A percentile compares a stretch with the other conserved stretches of the same genome.
Conservation (phyloP, 2,797 vertebrate species). For the Benthosema pterotum region DNA sequence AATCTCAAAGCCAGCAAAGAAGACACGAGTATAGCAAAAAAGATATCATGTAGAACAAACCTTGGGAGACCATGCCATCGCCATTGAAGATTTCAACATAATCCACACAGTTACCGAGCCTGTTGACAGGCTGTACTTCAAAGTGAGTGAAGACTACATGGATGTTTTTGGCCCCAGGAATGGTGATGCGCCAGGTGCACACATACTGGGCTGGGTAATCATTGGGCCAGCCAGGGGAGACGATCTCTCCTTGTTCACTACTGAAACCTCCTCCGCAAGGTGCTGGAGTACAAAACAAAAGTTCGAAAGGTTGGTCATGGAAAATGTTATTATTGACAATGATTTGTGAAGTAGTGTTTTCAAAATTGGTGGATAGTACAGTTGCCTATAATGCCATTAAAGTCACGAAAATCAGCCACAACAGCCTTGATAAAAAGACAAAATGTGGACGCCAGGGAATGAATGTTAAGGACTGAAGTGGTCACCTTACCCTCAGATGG, state of each 20-base stretch:
- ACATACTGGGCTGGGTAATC: conserved; percentile 66
- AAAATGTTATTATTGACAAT: too few relatives aligned
- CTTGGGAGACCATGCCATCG: conserved; percentile 49
- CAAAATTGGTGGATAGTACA: too few relatives aligned
- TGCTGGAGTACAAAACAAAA: conserved; percentile 36
- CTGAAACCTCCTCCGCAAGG: conserved; percentile 76
- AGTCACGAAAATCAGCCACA: too few relatives aligned
- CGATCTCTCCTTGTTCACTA: conserved; percentile 68
- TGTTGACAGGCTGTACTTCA: conserved; percentile 67
- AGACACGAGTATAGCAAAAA: background rate
- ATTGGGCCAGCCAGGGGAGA: conserved; percentile 76
- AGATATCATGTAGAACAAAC: conserved; percentile 38
- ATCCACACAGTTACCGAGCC: conserved; percentile 73
- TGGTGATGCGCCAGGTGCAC: conserved; percentile 79
- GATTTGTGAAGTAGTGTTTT: too few relatives aligned
- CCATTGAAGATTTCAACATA: conserved; percentile 78
- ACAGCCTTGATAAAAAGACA: too few relatives aligned
- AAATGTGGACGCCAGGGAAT: too few relatives aligned
- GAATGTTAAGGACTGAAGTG: too few relatives aligned
- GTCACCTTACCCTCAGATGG: conserved; percentile 56
- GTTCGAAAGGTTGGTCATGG: background rate
- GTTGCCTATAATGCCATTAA: too few relatives aligned
- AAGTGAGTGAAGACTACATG: conserved; percentile 78
- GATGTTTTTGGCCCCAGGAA: conserved; percentile 57
- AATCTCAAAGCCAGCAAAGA: too few relatives aligned